Conservation (phyloP, 2,113 vertebrate species). For the Pitta sordida region DNA sequence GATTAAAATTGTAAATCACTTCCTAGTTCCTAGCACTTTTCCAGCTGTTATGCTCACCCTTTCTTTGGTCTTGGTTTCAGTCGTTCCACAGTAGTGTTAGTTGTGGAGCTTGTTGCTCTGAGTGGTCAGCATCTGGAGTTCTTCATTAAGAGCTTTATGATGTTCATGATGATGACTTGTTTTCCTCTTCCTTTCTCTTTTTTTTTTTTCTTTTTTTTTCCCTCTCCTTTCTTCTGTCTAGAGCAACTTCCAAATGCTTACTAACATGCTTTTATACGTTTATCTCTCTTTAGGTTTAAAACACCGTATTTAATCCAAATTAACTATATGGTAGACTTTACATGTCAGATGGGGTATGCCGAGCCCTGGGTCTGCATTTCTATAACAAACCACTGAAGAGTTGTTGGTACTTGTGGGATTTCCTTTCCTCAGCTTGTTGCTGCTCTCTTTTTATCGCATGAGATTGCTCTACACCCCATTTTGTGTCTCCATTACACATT, state of each 20-base stretch:
- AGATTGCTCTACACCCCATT: too few relatives aligned
- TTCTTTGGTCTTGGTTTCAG: neutral
- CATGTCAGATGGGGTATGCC: neutral
- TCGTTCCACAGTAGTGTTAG: neutral
- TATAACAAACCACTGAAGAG: neutral
- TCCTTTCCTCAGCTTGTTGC: neutral
- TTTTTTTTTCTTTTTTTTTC: too few relatives aligned
- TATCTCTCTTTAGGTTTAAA: neutral
- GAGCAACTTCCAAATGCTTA: neutral
- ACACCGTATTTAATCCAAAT: neutral
- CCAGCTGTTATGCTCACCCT: fast-evolving
- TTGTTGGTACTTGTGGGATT: neutral
- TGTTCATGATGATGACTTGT: neutral
- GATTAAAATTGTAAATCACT: neutral
- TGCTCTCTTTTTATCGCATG: neutral
- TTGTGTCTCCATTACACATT: neutral
- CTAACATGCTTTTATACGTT: neutral
- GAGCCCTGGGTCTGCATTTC: neutral
- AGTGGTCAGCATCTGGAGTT: neutral
- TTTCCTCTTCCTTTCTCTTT: neutral
- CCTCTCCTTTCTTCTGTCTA: neutral
- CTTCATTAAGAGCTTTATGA: fast-evolving
- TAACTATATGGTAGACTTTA: neutral
- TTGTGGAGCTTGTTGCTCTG: neutral
- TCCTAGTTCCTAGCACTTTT: neutral